Conservation (phyloP, 2,797 vertebrate species). For the Anableps anableps region DNA sequence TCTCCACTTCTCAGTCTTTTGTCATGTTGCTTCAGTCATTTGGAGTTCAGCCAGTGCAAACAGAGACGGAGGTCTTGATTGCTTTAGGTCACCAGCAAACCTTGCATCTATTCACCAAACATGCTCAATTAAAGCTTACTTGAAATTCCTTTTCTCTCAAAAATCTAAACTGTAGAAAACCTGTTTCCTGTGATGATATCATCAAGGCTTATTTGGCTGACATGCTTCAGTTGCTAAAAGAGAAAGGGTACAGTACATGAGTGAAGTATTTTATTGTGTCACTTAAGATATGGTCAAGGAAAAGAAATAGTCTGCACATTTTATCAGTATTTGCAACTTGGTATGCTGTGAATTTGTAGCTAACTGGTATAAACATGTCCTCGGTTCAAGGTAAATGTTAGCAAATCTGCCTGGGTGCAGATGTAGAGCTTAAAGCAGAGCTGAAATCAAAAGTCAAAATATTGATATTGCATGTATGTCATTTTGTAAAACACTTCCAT, state of each 20-base stretch:
- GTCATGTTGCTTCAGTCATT: slow-evolving; percentile 71
- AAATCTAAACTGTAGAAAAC: slow-evolving; percentile 57
- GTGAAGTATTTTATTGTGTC: slow-evolving; percentile 32
- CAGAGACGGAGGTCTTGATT: slow-evolving; percentile 57
- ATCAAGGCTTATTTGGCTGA: slow-evolving; percentile 43
- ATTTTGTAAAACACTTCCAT: neutral
- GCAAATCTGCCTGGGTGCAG: slow-evolving; percentile 12
- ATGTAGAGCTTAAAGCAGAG: neutral
- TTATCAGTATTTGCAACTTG: slow-evolving; percentile 28
- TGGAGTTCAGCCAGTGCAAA: slow-evolving; percentile 70
- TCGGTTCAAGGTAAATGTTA: slow-evolving; percentile 15
- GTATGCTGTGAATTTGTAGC: slow-evolving; percentile 22
- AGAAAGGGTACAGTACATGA: slow-evolving; percentile 22
- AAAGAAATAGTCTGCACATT: slow-evolving; percentile 20
- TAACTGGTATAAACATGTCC: slow-evolving; percentile 18
- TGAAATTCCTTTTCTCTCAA: slow-evolving; percentile 42
- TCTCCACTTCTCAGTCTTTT: slow-evolving; percentile 60
- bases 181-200: slow-evolving; percentile 48
- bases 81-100: slow-evolving; percentile 60
- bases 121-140: slow-evolving; percentile 64
- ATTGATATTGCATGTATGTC: neutral
- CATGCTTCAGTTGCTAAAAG: slow-evolving; percentile 34
- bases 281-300: slow-evolving; percentile 33
- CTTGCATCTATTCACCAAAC: slow-evolving; percentile 54
- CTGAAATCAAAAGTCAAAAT: neutral